Evolutionary conservation across 2,797 vertebrate genomes (phyloP).

Genomic region (Enteromius unitaeniatus): DNA sequence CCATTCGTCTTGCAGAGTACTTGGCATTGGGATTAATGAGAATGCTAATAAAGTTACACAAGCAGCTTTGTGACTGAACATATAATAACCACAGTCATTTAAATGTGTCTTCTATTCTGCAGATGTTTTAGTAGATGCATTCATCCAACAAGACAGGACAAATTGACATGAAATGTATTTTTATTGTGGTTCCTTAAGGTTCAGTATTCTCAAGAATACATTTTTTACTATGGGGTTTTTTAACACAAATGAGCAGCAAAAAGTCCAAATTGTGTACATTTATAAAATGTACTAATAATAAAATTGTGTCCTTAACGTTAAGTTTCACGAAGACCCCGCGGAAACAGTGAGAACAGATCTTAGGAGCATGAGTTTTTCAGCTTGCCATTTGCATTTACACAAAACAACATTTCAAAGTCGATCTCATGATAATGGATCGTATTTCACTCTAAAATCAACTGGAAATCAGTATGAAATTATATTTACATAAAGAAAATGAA

Average conservation of each 20-base stretch:
- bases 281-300: neutral
- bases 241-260: neutral
- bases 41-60: neutral
- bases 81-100: neutral
- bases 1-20: neutral
- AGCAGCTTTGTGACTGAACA: neutral
- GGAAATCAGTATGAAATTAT: neutral
- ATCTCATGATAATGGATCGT: neutral
- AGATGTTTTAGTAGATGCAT: neutral
- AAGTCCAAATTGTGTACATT: neutral
- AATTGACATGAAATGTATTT: neutral
- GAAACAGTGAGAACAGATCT: neutral
- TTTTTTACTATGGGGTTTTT: neutral
- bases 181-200: neutral
- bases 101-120: neutral
- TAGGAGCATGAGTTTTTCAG: neutral
- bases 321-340: neutral
- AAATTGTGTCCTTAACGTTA: neutral
- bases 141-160: neutral
- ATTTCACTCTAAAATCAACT: neutral
- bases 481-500: neutral
- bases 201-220: neutral
- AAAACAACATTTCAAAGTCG: neutral
- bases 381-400: neutral
- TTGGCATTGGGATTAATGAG: neutral